Conservation (phyloP, 2,113 vertebrate species). For the Sinocyclocheilus grahami region DNA sequence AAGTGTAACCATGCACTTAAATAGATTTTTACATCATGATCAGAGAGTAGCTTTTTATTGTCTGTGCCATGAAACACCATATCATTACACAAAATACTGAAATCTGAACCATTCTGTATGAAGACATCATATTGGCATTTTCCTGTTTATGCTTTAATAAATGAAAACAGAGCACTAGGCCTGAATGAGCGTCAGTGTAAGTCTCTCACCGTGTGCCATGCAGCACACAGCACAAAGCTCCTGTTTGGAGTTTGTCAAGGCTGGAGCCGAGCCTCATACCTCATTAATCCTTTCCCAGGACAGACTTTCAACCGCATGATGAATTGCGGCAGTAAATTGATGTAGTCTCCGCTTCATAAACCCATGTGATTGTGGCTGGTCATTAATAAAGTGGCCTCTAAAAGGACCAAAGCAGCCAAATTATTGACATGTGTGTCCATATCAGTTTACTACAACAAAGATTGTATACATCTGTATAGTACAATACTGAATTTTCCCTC, state of each 20-base stretch:
- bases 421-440: conserved; percentile 59
- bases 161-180: not conserved
- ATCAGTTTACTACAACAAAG: conserved; percentile 50
- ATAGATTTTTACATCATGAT: not conserved
- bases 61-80: not conserved
- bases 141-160: conserved; percentile 22
- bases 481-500: not conserved
- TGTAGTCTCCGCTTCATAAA: conserved; percentile 61
- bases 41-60: not conserved
- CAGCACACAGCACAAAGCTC: conserved; percentile 19
- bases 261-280: conserved; percentile 65
- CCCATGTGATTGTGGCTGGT: conserved; percentile 58
- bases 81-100: too few relatives aligned
- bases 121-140: not conserved
- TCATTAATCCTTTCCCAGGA: conserved; percentile 70
- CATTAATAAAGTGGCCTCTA: conserved; percentile 64
- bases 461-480: not conserved
- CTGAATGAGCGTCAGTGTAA: not conserved
- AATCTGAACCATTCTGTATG: not conserved
- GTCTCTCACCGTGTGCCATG: not conserved
- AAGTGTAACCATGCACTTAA: not conserved
- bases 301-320: conserved; percentile 57
- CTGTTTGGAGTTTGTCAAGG: conserved; percentile 37
- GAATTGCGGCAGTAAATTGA: conserved; percentile 65
- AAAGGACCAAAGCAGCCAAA: conserved; percentile 65